Evolutionary conservation across 1,140 invertebrate genomes (phyloP).

Genomic region (Paracyclopina nana): DNA sequence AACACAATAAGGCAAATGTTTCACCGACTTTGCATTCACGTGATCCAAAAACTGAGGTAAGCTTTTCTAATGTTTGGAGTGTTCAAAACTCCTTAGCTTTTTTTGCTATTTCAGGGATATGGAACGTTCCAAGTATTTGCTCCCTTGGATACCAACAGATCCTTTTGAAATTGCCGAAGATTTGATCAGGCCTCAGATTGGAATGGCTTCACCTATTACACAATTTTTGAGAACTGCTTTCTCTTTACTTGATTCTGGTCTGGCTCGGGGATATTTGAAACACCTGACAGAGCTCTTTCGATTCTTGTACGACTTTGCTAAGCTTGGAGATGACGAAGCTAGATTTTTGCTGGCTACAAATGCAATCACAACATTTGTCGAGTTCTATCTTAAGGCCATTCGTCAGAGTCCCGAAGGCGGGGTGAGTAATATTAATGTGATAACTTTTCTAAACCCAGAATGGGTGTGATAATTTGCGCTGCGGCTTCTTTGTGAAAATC

Average conservation of each 20-base stretch:
- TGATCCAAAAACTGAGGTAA: constrained; percentile 63
- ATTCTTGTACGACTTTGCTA: constrained; percentile 74
- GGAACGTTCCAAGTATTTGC: constrained; percentile 10
- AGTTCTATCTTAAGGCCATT: constrained; percentile 60
- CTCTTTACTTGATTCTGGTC: constrained; percentile 40
- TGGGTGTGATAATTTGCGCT: too few relatives aligned
- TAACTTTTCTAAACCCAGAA: too few relatives aligned
- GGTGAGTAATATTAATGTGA: background rate
- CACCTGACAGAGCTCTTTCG: constrained; percentile 80
- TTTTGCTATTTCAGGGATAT: constrained; percentile 6
- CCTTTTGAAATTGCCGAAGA: background rate
- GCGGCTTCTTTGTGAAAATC: too few relatives aligned
- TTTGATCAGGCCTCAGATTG: constrained; percentile 1
- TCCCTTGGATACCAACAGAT: constrained; percentile 10
- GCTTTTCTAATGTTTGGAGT: constrained; percentile 13
- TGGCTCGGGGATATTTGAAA: constrained; percentile 58
- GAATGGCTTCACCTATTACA: constrained; percentile 51
- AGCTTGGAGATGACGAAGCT: constrained; percentile 80
- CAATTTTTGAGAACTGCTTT: constrained; percentile 71
- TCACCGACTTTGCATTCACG: constrained; percentile 76
- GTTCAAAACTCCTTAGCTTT: background rate
- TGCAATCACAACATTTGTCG: constrained; percentile 67
- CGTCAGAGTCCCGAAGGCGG: constrained; percentile 2
- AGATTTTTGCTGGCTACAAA: constrained; percentile 64
- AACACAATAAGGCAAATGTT: constrained; percentile 87